These are phyloP conservation scores for Drosophila paulistorum DNA, from an alignment of 1,140 invertebrate genomes.

Conservation along the genomic window DNA sequence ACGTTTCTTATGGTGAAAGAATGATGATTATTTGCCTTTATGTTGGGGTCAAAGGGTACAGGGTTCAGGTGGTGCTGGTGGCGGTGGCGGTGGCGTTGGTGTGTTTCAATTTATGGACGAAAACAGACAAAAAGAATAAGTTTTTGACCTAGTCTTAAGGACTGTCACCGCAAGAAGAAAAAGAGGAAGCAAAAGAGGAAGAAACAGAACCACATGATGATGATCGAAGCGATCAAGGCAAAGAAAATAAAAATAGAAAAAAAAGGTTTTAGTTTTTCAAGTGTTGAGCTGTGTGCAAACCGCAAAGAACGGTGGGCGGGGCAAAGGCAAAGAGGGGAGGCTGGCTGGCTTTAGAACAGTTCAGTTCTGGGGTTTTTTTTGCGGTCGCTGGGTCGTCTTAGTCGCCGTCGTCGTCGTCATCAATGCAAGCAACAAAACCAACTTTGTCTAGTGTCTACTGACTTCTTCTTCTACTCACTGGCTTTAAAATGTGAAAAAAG, in stretches of 20 bases:
- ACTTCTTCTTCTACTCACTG: conserved; percentile 25
- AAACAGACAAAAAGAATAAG: conserved; percentile 18
- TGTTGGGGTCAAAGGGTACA: conserved; percentile 35
- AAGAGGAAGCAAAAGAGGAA: neutral
- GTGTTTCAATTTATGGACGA: conserved; percentile 1
- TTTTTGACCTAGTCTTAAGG: conserved; percentile 49
- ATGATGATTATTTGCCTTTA: conserved; percentile 58
- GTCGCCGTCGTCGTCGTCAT: conserved; percentile 66
- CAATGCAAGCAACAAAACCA: conserved; percentile 59
- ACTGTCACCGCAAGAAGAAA: conserved; percentile 7
- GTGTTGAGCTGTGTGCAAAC: conserved; percentile 4
- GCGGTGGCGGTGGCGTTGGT: neutral
- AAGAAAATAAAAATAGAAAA: neutral
- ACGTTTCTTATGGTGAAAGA: conserved; percentile 20
- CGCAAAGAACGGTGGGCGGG: neutral
- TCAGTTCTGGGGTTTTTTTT: conserved; percentile 22
- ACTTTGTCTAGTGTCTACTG: conserved; percentile 33
- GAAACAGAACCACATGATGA: neutral
- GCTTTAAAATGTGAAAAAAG: conserved; percentile 51
- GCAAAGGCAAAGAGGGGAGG: neutral
- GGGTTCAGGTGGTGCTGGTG: neutral
- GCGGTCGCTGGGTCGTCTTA: conserved; percentile 72
- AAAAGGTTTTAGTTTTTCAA: neutral
- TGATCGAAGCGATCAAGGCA: conserved; percentile 6
- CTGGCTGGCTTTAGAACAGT: neutral